A percentile compares a stretch with the other conserved stretches of the same genome.
These are phyloP conservation scores for Scarus forsteni DNA, from an alignment of 2,797 vertebrate species.

Conservation along the genomic window DNA sequence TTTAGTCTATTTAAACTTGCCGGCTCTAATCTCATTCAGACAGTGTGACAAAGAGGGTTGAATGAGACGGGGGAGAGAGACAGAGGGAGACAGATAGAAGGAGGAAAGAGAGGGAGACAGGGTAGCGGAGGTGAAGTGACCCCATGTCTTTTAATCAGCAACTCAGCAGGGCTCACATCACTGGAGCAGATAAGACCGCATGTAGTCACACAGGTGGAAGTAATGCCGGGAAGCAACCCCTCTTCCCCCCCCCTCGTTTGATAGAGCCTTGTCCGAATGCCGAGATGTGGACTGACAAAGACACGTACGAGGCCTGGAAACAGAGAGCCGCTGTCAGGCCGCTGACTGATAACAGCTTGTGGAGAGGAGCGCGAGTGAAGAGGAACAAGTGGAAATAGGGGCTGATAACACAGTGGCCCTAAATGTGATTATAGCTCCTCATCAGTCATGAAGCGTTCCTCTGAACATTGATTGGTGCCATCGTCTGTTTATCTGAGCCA, in stretches of 20 bases:
- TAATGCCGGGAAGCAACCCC: constrained; percentile 63
- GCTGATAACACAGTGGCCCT: constrained; percentile 60
- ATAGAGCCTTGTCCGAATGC: constrained; percentile 74
- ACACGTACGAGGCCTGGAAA: constrained; percentile 68
- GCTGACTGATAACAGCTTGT: constrained; percentile 79
- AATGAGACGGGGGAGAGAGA: constrained; percentile 25
- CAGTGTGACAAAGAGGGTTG: constrained; percentile 29
- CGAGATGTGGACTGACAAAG: constrained; percentile 74
- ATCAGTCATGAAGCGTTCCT: constrained; percentile 39
- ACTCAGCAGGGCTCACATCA: constrained; percentile 72
- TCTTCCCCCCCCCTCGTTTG: constrained; percentile 24
- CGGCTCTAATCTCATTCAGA: constrained; percentile 36
- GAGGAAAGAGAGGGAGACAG: constrained; percentile 9
- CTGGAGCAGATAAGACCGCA: constrained; percentile 77
- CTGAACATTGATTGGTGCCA: constrained; percentile 55
- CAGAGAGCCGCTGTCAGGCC: constrained; percentile 71
- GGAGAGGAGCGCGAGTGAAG: constrained; percentile 55
- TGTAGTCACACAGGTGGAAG: constrained; percentile 77
- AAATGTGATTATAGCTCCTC: constrained; percentile 72
- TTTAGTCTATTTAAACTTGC: constrained; percentile 27
- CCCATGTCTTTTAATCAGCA: constrained; percentile 82
- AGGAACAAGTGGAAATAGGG: constrained; percentile 59
- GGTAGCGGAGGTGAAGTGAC: constrained; percentile 49
- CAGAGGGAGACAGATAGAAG: constrained; percentile 13
- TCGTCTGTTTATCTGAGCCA: constrained; percentile 45